These are phyloP conservation scores for Micromys minutus DNA, from an alignment of 2,113 vertebrate species.

Conservation along the genomic window DNA sequence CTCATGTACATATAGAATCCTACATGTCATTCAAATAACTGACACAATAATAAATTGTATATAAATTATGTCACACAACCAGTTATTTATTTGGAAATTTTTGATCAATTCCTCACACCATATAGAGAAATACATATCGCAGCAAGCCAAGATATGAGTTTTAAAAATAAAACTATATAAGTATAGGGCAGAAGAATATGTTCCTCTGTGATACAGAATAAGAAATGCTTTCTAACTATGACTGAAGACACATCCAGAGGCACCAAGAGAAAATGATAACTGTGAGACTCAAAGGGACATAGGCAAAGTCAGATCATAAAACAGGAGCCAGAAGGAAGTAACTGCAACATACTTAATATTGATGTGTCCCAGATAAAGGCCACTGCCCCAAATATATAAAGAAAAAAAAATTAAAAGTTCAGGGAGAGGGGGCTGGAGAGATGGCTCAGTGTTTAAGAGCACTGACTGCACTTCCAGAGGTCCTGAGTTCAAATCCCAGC, in stretches of 20 bases:
- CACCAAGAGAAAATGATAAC: neutral
- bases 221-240: neutral
- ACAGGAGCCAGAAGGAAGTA: neutral
- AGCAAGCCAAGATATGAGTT: neutral
- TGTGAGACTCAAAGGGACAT: neutral
- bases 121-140: neutral
- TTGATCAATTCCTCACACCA: neutral
- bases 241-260: neutral
- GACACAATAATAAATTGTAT: neutral
- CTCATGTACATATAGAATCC: neutral
- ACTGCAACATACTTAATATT: neutral
- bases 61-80: neutral
- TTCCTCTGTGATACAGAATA: neutral
- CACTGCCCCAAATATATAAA: neutral
- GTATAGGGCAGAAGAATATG: neutral
- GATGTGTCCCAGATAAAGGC: neutral
- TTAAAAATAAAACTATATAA: neutral
- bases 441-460: too few relatives aligned
- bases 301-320: neutral
- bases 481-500: too few relatives aligned
- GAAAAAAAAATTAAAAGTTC: neutral
- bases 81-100: neutral
- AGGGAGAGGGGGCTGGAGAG: too few relatives aligned
- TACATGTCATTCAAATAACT: neutral
- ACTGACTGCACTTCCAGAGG: too few relatives aligned